phyloP scores from a whole-genome alignment of 2,888 invertebrate species.

The Maniola hyperantus region DNA sequence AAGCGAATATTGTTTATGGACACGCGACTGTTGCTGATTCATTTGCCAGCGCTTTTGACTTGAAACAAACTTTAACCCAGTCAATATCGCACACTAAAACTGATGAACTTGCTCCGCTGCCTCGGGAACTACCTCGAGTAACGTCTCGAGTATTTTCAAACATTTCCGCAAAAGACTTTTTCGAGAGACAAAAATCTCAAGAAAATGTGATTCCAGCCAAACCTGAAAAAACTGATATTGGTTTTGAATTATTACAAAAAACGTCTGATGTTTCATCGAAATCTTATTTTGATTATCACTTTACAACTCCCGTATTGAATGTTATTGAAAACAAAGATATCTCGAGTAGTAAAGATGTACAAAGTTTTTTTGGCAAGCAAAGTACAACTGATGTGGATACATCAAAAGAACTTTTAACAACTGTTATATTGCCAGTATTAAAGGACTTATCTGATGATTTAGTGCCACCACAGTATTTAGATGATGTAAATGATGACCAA shows the following conservation, averaged over 20 bases:
- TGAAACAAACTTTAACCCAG: neutral
- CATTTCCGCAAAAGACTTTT: conserved; percentile 3
- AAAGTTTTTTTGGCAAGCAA: neutral
- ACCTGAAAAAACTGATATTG: neutral
- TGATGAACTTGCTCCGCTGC: neutral
- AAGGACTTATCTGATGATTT: conserved; percentile 13
- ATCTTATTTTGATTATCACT: conserved; percentile 12
- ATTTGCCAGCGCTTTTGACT: conserved; percentile 8
- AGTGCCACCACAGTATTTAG: conserved; percentile 6
- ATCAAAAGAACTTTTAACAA: conserved; percentile 17
- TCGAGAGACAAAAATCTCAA: conserved; percentile 8
- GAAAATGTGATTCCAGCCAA: neutral
- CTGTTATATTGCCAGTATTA: conserved; percentile 15
- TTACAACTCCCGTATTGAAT: neutral
- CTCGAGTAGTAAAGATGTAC: neutral
- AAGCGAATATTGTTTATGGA: neutral
- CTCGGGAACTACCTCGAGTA: neutral
- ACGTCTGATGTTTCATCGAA: neutral
- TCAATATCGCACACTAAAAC: neutral
- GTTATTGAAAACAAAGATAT: neutral
- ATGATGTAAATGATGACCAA: neutral
- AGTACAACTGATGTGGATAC: neutral
- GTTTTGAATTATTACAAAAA: conserved; percentile 7
- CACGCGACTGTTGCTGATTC: conserved; percentile 1
- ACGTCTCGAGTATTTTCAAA: neutral